Conservation (phyloP, 2,888 invertebrate genomes). For the Drosophila lacicola region DNA sequence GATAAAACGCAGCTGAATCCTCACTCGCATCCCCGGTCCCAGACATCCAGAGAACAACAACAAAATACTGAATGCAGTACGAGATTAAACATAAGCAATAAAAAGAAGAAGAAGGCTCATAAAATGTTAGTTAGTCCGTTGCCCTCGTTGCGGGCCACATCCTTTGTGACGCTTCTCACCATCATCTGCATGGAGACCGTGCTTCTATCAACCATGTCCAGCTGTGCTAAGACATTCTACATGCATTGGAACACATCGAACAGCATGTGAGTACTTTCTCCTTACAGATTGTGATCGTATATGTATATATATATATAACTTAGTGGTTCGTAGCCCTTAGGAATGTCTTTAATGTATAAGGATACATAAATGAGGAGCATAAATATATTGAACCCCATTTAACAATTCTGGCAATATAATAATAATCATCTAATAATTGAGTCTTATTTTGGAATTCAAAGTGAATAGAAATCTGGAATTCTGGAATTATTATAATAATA, state of each 20-base stretch:
- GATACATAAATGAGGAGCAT: too few relatives aligned
- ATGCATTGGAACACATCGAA: conserved; percentile 96
- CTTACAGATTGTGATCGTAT: not conserved
- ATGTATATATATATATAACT: not conserved
- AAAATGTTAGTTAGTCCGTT: conserved; percentile 78
- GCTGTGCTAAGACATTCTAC: conserved; percentile 93
- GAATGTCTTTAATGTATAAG: too few relatives aligned
- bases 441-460: too few relatives aligned
- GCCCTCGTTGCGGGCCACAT: conserved; percentile 84
- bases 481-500: too few relatives aligned
- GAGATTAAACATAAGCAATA: conserved; percentile 27
- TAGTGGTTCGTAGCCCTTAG: too few relatives aligned
- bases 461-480: too few relatives aligned
- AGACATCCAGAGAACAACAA: not conserved
- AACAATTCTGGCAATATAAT: too few relatives aligned
- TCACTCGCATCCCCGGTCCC: conserved; percentile 7
- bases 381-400: too few relatives aligned
- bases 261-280: conserved; percentile 87
- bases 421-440: too few relatives aligned
- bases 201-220: conserved; percentile 87
- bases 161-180: conserved; percentile 86
- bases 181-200: conserved; percentile 87
- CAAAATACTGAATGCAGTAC: conserved; percentile 4
- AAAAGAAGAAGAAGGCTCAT: conserved; percentile 24
- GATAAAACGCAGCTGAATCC: conserved; percentile 1